Percentiles rank a stretch among this genome's conserved stretches.
These are phyloP conservation scores for Myrmecobius fasciatus DNA, from an alignment of 2,113 vertebrate species.

Conservation along the genomic window DNA sequence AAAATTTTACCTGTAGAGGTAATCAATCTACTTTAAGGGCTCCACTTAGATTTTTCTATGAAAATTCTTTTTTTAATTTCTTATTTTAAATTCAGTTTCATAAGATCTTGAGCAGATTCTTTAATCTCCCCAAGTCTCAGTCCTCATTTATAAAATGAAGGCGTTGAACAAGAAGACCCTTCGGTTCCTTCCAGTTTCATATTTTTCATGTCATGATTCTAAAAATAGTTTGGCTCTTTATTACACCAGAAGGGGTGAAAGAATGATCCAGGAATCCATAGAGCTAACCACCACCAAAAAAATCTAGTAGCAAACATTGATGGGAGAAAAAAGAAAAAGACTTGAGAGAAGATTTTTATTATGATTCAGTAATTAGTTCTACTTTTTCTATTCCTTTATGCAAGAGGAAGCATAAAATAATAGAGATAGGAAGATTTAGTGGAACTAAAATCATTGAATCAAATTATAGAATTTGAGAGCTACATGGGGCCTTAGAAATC, in stretches of 20 bases:
- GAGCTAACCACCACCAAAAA: slow-evolving; percentile 17
- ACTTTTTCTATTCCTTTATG: not conserved
- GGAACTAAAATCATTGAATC: not conserved
- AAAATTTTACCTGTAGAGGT: not conserved
- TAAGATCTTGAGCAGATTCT: not conserved
- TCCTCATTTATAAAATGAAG: not conserved
- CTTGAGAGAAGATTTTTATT: slow-evolving; percentile 22
- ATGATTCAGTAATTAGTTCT: not conserved
- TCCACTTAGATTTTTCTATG: slow-evolving; percentile 31
- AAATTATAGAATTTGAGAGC: not conserved
- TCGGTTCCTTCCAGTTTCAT: not conserved
- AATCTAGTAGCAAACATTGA: slow-evolving; percentile 5
- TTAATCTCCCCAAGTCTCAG: not conserved
- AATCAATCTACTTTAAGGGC: slow-evolving; percentile 49
- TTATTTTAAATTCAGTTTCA: slow-evolving; percentile 23
- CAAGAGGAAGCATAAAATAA: not conserved
- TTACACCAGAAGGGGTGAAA: slow-evolving; percentile 33
- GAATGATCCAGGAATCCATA: slow-evolving; percentile 19
- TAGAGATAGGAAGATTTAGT: not conserved
- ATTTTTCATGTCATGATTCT: not conserved
- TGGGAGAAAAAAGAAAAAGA: slow-evolving; percentile 53
- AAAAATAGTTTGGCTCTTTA: not conserved
- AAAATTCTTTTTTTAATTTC: slow-evolving; percentile 65
- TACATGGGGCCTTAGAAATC: not conserved
- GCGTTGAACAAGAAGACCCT: not conserved